Base-by-base conservation (phyloP, 64 coral and sea anemone genomes). In the Porites lutea region DNA sequence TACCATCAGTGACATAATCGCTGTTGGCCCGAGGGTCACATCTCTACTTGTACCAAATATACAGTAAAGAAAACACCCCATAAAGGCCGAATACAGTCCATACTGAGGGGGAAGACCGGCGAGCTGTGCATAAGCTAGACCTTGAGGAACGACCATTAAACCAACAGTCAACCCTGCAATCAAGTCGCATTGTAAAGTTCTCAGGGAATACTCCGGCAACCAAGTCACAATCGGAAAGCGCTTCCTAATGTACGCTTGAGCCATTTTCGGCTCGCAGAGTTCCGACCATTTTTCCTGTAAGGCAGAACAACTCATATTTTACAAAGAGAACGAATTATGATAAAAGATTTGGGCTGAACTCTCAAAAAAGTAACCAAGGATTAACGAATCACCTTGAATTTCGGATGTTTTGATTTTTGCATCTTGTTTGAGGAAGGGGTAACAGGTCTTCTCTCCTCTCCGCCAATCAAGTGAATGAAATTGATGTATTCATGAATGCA, bases 41-140 rank as follows among this genome's bases (percentile, higher is more conserved):
- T 97, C 95, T 94, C 94, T 97, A 86, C 95, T 97, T 13, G 95
- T 97, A 58, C 95, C 95, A 60, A 97, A 83, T 82, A 97, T 78
- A 71, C 92, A 91, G 82, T 97, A 97, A 8, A 94, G 84, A 73
- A 97, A 97, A 90, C 95, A 97, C 43, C 95, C 95, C 88, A 97
- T 82, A 71, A 97, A 97, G 16, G 95, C 92, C 18, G 95, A 97
- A 72, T 97, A 97, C 8, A 97, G 86, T 74, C 95, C 95, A 60
- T 82, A 97, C 64, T 94, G 92, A 43, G 88, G 95, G 62, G 92
- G 92, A 37, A 97, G 60, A 3, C 95, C 92, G 3, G 95, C 95
- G 0, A 97, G 75, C 27, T 94, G 82, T 43, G 95, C 92, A 48
- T 97, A 97, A 54, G 95, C 95, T 67, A 97, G 71, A 55, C 95